Evolutionary conservation across 2,113 vertebrate genomes (phyloP).

Genomic region (Vicugna pacos): DNA sequence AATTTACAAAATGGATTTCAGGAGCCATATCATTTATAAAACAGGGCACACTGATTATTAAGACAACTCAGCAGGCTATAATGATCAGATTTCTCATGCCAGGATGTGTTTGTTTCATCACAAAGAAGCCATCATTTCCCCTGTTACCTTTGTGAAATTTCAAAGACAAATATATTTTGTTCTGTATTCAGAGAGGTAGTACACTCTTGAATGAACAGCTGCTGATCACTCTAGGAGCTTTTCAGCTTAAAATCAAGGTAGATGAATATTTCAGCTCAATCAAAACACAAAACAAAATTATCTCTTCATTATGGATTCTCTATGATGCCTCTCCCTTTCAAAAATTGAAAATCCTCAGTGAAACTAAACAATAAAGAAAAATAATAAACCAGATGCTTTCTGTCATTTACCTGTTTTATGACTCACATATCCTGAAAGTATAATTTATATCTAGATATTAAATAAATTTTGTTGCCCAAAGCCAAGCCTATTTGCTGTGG

Average conservation of each 20-base stretch:
- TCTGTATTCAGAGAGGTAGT: conserved; percentile 54
- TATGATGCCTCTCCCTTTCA: conserved; percentile 44
- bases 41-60: conserved; percentile 52
- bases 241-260: conserved; percentile 71
- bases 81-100: conserved; percentile 47
- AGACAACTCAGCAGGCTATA: background rate
- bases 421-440: conserved; percentile 30
- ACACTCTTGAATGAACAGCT: conserved; percentile 61
- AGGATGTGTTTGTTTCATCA: conserved; percentile 38
- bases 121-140: conserved; percentile 36
- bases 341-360: conserved; percentile 57
- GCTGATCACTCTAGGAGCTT: conserved; percentile 65
- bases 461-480: conserved; percentile 47
- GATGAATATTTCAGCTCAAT: conserved; percentile 65
- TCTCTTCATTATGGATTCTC: conserved; percentile 67
- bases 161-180: conserved; percentile 57
- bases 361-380: conserved; percentile 66
- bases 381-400: conserved; percentile 70
- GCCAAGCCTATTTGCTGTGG: background rate
- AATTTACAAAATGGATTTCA: conserved; percentile 36
- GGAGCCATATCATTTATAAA: conserved; percentile 18
- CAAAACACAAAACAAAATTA: conserved; percentile 77
- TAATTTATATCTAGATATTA: conserved; percentile 68
- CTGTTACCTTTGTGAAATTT: conserved; percentile 57
- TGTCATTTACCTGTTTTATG: conserved; percentile 69